Conservation (phyloP, 1,140 invertebrate species). For the Bombus waltoni region DNA sequence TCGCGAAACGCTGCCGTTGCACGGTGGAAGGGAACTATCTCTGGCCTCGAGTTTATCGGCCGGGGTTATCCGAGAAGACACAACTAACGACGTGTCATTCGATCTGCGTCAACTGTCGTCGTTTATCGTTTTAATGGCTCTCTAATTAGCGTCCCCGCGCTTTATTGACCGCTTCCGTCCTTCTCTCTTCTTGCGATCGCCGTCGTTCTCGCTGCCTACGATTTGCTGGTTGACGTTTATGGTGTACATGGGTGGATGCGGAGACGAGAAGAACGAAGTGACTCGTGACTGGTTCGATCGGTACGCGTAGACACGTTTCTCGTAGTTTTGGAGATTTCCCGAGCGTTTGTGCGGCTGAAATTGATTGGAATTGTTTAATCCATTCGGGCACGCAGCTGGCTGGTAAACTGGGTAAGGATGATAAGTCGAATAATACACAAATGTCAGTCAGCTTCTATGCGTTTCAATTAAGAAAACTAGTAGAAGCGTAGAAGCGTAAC, state of each 20-base stretch:
- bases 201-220: no score
- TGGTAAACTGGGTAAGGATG: no score
- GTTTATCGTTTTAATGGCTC: constrained; percentile 80
- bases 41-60: constrained; percentile 72
- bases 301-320: neutral
- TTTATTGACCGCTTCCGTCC: constrained; percentile 52
- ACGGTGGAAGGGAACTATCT: constrained; percentile 40
- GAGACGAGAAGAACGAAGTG: no score
- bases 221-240: no score
- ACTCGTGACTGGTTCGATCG: neutral
- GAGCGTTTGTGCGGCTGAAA: neutral
- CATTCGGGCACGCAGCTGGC: no score
- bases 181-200: neutral
- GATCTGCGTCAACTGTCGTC: constrained; percentile 78
- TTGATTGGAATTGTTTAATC: no score
- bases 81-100: constrained; percentile 80
- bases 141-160: constrained; percentile 77
- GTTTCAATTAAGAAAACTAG: no score
- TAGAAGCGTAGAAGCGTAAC: no score
- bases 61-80: constrained; percentile 81
- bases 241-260: no score
- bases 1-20: constrained; percentile 50
- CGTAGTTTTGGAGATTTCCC: neutral
- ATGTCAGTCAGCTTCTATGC: no score
- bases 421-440: no score